Evolutionary conservation across 2,888 invertebrate genomes (phyloP).

Genomic region (Eupelmus urozonus): DNA sequence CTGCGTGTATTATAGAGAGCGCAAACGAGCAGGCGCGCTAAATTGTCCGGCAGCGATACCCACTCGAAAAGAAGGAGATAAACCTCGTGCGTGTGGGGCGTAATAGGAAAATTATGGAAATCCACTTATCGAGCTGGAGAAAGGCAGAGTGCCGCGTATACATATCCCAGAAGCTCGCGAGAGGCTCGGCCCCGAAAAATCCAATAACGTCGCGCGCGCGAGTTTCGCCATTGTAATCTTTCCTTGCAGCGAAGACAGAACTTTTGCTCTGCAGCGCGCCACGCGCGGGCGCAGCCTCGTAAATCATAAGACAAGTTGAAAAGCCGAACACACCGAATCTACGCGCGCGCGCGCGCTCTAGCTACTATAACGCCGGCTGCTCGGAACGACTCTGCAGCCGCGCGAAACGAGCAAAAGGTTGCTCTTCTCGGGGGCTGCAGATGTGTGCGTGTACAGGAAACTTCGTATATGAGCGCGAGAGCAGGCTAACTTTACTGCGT

Average conservation of each 20-base stretch:
- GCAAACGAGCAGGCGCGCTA: slow-evolving; percentile 10
- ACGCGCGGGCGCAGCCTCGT: slow-evolving; percentile 57
- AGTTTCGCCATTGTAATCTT: slow-evolving; percentile 30
- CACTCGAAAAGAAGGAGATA: slow-evolving; percentile 14
- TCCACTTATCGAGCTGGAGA: slow-evolving; percentile 37
- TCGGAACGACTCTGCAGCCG: slow-evolving; percentile 64
- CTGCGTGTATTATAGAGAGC: too few relatives aligned
- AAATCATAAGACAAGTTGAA: slow-evolving; percentile 70
- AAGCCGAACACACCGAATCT: slow-evolving; percentile 69
- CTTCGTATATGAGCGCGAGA: slow-evolving; percentile 15
- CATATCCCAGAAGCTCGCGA: neutral
- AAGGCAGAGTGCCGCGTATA: neutral
- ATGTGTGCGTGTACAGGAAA: slow-evolving; percentile 19
- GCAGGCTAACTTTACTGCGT: slow-evolving; percentile 30
- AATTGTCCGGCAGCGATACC: slow-evolving; percentile 27
- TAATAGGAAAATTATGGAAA: slow-evolving; percentile 51
- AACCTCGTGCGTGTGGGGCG: slow-evolving; percentile 27
- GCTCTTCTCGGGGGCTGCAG: neutral
- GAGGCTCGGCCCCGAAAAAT: slow-evolving; percentile 53
- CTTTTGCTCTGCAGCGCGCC: neutral
- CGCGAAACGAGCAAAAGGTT: slow-evolving; percentile 56
- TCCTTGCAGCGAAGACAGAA: neutral
- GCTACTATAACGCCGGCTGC: slow-evolving; percentile 67
- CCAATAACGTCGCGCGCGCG: slow-evolving; percentile 58
- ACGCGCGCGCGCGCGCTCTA: slow-evolving; percentile 53